These are phyloP conservation scores for Austrofundulus limnaeus DNA, from an alignment of 2,113 vertebrate genomes.

Conservation along the genomic window DNA sequence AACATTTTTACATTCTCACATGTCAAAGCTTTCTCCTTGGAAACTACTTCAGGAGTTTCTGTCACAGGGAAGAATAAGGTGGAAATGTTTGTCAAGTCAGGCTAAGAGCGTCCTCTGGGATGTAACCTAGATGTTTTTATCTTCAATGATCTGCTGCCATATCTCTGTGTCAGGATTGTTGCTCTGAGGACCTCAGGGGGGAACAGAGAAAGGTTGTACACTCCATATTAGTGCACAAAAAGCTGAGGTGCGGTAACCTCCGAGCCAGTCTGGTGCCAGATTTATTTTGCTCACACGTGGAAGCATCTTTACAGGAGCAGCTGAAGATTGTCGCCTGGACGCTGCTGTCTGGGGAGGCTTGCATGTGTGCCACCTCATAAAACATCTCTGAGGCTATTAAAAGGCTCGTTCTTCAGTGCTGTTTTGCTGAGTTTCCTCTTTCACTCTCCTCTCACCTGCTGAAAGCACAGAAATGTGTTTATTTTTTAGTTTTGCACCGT, in stretches of 20 bases:
- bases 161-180: conserved; percentile 36
- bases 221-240: background rate
- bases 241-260: conserved; percentile 8
- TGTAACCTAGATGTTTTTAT: conserved; percentile 67
- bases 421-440: conserved; percentile 57
- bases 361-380: background rate
- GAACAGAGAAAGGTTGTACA: background rate
- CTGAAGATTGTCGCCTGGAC: conserved; percentile 20
- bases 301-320: conserved; percentile 30
- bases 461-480: conserved; percentile 13
- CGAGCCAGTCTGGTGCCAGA: conserved; percentile 15
- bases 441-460: conserved; percentile 36
- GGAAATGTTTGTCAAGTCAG: conserved; percentile 40
- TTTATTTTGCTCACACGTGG: conserved; percentile 24
- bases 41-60: conserved; percentile 42
- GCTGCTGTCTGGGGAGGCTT: conserved; percentile 11
- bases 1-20: conserved; percentile 5
- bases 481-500: conserved; percentile 5
- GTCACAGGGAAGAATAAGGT: conserved; percentile 41
- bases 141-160: conserved; percentile 36
- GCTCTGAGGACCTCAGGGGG: conserved; percentile 43
- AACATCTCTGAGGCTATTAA: conserved; percentile 60
- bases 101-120: conserved; percentile 54
- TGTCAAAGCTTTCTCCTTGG: conserved; percentile 21
- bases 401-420: conserved; percentile 36